A percentile compares a stretch with the other conserved stretches of the same genome.
These are phyloP conservation scores for Minunthozetes semirufus DNA, from an alignment of 2,888 invertebrate genomes.

Conservation along the genomic window DNA sequence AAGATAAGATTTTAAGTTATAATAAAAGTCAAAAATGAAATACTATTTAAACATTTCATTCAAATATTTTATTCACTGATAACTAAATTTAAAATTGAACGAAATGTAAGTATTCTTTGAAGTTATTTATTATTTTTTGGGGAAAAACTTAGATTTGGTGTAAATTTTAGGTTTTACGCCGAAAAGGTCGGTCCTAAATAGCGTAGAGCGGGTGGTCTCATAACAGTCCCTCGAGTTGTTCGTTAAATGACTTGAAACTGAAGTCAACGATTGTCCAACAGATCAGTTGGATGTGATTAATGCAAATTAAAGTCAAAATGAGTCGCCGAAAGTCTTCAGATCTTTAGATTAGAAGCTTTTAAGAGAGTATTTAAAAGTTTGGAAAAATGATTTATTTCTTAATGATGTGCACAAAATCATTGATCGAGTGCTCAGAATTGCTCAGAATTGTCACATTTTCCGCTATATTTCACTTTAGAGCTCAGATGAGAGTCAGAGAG, in stretches of 20 bases:
- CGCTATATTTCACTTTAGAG: neutral
- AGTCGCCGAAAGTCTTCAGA: constrained; percentile 10
- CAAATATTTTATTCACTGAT: too few relatives aligned
- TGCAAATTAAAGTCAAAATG: neutral
- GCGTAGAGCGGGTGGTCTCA: constrained; percentile 11
- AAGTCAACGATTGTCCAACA: neutral
- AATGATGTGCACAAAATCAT: constrained; percentile 11
- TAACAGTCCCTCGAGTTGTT: neutral
- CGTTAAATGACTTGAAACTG: neutral
- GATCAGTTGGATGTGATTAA: neutral
- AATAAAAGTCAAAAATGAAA: too few relatives aligned
- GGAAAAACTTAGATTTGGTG: too few relatives aligned
- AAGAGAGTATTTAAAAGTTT: neutral
- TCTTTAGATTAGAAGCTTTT: neutral
- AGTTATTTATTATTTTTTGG: too few relatives aligned
- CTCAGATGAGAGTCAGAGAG: neutral
- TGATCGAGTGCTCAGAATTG: neutral
- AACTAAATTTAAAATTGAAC: too few relatives aligned
- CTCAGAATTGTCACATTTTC: neutral
- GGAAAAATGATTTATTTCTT: constrained; percentile 1
- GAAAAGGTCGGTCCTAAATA: too few relatives aligned
- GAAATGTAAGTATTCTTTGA: too few relatives aligned
- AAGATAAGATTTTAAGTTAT: too few relatives aligned
- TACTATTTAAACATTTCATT: too few relatives aligned
- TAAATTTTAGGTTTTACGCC: too few relatives aligned